phyloP scores from a whole-genome alignment of 1,140 invertebrate species.

The Orius laevigatus region DNA sequence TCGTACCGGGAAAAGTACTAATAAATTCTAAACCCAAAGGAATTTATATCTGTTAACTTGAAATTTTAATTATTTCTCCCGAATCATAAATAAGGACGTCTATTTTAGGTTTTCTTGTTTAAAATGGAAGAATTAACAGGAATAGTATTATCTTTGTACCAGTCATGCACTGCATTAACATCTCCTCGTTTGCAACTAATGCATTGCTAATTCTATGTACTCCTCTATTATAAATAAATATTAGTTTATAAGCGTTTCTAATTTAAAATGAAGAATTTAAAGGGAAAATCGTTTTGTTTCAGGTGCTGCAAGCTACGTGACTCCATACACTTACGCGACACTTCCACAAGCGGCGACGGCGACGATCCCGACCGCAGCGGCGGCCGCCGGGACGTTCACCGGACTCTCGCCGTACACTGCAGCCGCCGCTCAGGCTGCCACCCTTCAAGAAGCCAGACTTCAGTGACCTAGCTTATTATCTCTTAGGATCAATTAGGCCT shows the following conservation, averaged over 20 bases:
- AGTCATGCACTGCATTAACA: not conserved
- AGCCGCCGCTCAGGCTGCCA: conserved; percentile 22
- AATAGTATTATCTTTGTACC: not conserved
- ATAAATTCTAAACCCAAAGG: no score
- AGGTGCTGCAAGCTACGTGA: conserved; percentile 24
- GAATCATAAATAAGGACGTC: no score
- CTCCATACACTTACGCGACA: conserved; percentile 25
- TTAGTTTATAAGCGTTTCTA: not conserved
- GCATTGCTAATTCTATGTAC: not conserved
- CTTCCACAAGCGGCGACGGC: conserved; percentile 21
- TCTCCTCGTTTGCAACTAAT: not conserved
- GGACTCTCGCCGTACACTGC: conserved; percentile 24
- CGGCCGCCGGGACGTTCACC: conserved; percentile 20
- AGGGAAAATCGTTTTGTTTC: conserved; percentile 1
- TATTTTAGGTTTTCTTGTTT: no score
- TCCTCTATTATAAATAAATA: not conserved
- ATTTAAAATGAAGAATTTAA: not conserved
- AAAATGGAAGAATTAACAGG: no score
- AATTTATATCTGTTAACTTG: no score
- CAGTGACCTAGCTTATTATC: conserved; percentile 20
- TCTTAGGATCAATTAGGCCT: no score
- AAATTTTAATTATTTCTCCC: no score
- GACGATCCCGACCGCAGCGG: conserved; percentile 19
- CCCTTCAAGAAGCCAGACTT: conserved; percentile 24
- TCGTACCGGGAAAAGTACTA: no score